Evolutionary conservation across 2,888 invertebrate species (phyloP).

Genomic region (Peribatodes rhomboidaria): DNA sequence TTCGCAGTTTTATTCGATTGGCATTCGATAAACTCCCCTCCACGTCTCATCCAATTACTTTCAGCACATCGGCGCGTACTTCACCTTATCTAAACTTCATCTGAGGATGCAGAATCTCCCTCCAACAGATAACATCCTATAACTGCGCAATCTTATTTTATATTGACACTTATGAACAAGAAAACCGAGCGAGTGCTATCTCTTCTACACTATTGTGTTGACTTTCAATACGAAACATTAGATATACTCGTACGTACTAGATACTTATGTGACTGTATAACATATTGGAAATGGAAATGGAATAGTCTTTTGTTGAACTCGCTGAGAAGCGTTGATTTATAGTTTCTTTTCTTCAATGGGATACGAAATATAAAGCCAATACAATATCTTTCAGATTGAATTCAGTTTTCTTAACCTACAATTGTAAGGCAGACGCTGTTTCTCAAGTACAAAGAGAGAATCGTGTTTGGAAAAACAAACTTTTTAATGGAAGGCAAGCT

Average conservation of each 20-base stretch:
- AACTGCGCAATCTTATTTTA: constrained; percentile 65
- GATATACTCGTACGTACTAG: neutral
- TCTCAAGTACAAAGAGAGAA: neutral
- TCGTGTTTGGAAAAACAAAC: neutral
- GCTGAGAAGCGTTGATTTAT: constrained; percentile 57
- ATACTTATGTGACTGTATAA: constrained; percentile 12
- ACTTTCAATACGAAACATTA: constrained; percentile 51
- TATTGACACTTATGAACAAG: constrained; percentile 67
- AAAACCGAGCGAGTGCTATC: constrained; percentile 57
- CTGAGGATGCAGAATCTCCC: constrained; percentile 66
- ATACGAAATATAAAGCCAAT: constrained; percentile 29
- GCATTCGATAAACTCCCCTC: constrained; percentile 73
- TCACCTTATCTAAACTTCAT: constrained; percentile 80
- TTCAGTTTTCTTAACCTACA: constrained; percentile 30
- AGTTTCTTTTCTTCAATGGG: constrained; percentile 45
- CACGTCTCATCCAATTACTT: constrained; percentile 82
- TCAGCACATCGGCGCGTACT: constrained; percentile 65
- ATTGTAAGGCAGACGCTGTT: constrained; percentile 14
- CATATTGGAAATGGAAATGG: constrained; percentile 40
- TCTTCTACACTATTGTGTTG: constrained; percentile 49
- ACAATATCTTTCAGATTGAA: constrained; percentile 18
- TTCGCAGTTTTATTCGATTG: constrained; percentile 80
- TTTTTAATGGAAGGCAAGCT: too few species aligned
- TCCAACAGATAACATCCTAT: constrained; percentile 38
- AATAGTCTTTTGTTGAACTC: constrained; percentile 49